phyloP scores from a whole-genome alignment of 2,888 invertebrate species.

The Megalurothrips usitatus region DNA sequence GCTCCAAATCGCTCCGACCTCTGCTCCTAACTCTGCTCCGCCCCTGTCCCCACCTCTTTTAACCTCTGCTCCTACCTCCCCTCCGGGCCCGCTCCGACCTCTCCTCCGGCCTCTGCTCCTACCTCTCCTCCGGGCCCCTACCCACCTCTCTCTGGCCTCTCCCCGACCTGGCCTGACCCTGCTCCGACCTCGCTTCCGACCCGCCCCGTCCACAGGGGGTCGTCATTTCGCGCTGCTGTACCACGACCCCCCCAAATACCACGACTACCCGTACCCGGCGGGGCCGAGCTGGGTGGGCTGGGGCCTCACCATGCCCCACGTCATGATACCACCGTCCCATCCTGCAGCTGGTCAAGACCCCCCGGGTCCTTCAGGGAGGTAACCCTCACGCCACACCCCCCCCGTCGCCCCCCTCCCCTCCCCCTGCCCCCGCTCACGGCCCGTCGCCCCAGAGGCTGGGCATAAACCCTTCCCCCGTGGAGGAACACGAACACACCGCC shows the following conservation, averaged over 20 bases:
- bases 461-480: constrained; percentile 61
- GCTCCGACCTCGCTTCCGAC: not conserved
- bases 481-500: constrained; percentile 59
- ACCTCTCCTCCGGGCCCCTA: too few relatives aligned
- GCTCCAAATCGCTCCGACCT: too few relatives aligned
- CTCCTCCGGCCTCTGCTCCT: too few relatives aligned
- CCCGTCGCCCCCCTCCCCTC: too few relatives aligned
- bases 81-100: too few relatives aligned
- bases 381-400: too few relatives aligned
- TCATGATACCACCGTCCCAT: constrained; percentile 67
- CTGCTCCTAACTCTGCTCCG: too few relatives aligned
- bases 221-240: constrained; percentile 61
- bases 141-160: too few relatives aligned
- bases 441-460: constrained; percentile 54
- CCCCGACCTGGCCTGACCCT: not conserved
- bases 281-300: constrained; percentile 70
- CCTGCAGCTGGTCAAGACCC: constrained; percentile 58
- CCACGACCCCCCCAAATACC: constrained; percentile 62
- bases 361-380: constrained; percentile 66
- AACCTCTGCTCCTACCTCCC: too few relatives aligned
- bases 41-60: too few relatives aligned
- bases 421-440: too few relatives aligned
- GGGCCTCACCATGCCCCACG: constrained; percentile 63
- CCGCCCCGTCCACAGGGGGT: constrained; percentile 52
- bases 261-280: constrained; percentile 62